Evolutionary conservation across 2,113 vertebrate genomes (phyloP).

Genomic region (Phaetusa simplex): DNA sequence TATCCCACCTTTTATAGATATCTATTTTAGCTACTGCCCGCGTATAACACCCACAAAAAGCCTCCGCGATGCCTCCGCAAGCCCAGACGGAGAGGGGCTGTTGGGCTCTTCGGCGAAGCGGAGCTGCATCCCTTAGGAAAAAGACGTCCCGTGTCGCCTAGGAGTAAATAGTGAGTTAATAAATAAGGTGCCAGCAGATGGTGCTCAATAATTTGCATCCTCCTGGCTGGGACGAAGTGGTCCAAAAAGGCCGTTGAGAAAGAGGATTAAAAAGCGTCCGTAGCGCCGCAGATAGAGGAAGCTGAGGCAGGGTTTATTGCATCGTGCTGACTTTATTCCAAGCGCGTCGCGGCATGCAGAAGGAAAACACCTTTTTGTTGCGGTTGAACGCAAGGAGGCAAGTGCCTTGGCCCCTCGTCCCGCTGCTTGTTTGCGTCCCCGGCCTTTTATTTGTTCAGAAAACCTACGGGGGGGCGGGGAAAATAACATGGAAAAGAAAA

Average conservation of each 20-base stretch:
- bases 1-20: not conserved
- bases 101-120: not conserved
- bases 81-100: not conserved
- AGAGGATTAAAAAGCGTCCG: not conserved
- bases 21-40: not conserved
- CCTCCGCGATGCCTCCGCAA: not conserved
- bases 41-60: not conserved
- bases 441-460: not conserved
- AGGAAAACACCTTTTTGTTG: not conserved
- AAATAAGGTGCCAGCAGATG: conserved; percentile 49
- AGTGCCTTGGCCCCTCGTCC: not conserved
- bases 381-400: not conserved
- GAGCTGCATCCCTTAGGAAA: not conserved
- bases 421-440: not conserved
- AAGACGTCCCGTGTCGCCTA: rapidly evolving
- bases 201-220: conserved; percentile 14
- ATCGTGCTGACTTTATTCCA: not conserved
- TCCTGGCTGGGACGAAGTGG: not conserved
- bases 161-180: not conserved
- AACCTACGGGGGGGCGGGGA: not conserved
- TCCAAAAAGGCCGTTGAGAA: not conserved
- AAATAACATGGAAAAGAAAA: not conserved
- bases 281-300: not conserved
- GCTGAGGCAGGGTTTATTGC: not conserved
- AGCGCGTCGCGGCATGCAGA: not conserved